These are phyloP conservation scores for Synergus laeviventris DNA, from an alignment of 2,888 invertebrate species.

Conservation along the genomic window DNA sequence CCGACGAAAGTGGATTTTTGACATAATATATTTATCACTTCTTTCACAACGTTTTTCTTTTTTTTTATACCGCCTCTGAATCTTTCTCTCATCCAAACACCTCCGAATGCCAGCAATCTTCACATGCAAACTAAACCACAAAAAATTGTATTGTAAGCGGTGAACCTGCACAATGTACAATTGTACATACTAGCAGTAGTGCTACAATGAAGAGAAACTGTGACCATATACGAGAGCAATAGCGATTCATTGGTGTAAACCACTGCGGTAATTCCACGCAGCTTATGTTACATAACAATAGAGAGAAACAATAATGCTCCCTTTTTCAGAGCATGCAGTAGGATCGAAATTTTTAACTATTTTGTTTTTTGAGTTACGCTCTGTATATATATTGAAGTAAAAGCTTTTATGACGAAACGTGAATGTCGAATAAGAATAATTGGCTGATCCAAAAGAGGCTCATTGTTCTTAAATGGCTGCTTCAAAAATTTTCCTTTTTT, in stretches of 20 bases:
- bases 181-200: neutral
- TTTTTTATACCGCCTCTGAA: neutral
- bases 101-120: constrained; percentile 4
- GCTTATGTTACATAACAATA: constrained; percentile 59
- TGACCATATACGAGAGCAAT: constrained; percentile 31
- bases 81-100: neutral
- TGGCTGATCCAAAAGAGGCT: neutral
- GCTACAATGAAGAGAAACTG: constrained; percentile 40
- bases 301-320: constrained; percentile 49
- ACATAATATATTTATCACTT: neutral
- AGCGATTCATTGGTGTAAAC: constrained; percentile 51
- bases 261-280: constrained; percentile 54
- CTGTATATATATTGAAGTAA: neutral
- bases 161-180: constrained; percentile 41
- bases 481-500: no score
- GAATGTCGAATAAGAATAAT: neutral
- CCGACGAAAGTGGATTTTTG: neutral
- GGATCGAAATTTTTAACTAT: neutral
- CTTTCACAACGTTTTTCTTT: neutral
- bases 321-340: constrained; percentile 39
- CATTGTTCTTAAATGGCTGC: neutral
- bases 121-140: constrained; percentile 2
- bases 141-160: constrained; percentile 40
- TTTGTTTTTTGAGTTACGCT: neutral
- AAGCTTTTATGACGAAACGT: neutral